Conservation (phyloP, 2,888 invertebrate genomes). For the Heliconius charithonia region DNA sequence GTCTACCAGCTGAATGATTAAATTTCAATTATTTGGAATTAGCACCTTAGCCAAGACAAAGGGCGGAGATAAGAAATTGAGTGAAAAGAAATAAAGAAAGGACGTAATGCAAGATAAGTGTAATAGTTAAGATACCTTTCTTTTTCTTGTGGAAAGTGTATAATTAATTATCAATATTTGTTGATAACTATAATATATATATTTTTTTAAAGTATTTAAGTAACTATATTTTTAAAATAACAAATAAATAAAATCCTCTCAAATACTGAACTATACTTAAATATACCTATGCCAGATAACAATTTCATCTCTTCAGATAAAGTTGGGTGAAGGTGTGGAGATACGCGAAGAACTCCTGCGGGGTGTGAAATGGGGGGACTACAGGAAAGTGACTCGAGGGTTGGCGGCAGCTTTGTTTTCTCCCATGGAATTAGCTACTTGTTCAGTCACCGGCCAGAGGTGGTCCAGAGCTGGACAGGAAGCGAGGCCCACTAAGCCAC, state of each 20-base stretch:
- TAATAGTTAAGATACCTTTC: no score
- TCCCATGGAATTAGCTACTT: slow-evolving; percentile 88
- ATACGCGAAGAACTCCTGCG: slow-evolving; percentile 88
- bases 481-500: slow-evolving; percentile 89
- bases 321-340: slow-evolving; percentile 89
- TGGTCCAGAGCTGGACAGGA: slow-evolving; percentile 90
- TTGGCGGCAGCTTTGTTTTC: slow-evolving; percentile 89
- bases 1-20: no score
- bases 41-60: no score
- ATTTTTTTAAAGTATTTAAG: not conserved
- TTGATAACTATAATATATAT: not conserved
- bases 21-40: no score
- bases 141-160: no score
- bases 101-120: no score
- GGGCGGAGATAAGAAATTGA: no score
- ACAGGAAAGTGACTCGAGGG: slow-evolving; percentile 88
- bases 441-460: slow-evolving; percentile 89
- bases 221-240: no score
- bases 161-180: not conserved
- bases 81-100: no score
- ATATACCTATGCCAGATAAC: not conserved
- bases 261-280: not conserved
- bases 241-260: not conserved
- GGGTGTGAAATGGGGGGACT: slow-evolving; percentile 90
- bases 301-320: slow-evolving; percentile 79